These are phyloP conservation scores for Chymomyza costata DNA, from an alignment of 1,140 invertebrate genomes.

Conservation along the genomic window DNA sequence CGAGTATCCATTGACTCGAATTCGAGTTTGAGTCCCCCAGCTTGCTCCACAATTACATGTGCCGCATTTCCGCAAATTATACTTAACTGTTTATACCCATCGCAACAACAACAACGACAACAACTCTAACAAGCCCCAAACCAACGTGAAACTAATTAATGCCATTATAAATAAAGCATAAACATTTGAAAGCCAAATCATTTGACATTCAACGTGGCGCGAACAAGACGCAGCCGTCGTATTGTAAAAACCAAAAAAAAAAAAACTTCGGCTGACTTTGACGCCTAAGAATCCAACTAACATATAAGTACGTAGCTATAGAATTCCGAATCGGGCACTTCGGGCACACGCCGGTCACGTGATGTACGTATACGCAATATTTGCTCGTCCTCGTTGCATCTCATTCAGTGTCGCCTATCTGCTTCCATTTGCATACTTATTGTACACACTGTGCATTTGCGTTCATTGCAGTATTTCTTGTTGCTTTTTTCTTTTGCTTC, in stretches of 20 bases:
- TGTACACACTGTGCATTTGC: too few species aligned
- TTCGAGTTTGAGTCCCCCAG: too few species aligned
- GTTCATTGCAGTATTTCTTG: too few species aligned
- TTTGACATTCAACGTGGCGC: slow-evolving; percentile 56
- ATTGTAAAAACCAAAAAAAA: slow-evolving; percentile 29
- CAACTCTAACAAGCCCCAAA: slow-evolving; percentile 14
- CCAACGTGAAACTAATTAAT: slow-evolving; percentile 62
- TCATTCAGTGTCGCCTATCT: too few species aligned
- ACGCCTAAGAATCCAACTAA: slow-evolving; percentile 13
- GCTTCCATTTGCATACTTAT: too few species aligned
- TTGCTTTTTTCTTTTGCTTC: too few species aligned
- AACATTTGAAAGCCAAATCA: slow-evolving; percentile 56
- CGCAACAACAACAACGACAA: slow-evolving; percentile 36
- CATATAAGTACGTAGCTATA: slow-evolving; percentile 18
- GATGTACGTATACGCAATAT: too few species aligned
- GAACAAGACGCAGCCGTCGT: slow-evolving; percentile 20
- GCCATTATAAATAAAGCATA: slow-evolving; percentile 67
- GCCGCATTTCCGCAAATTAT: slow-evolving; percentile 65
- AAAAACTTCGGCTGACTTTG: too few species aligned
- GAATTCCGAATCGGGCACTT: slow-evolving; percentile 41
- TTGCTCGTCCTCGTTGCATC: too few species aligned
- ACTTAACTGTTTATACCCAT: slow-evolving; percentile 44
- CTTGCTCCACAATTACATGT: slow-evolving; percentile 17
- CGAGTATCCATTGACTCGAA: too few species aligned
- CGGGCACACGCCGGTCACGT: slow-evolving; percentile 51